phyloP scores from a whole-genome alignment of 2,113 vertebrate species.

The Lophotis ruficrista region DNA sequence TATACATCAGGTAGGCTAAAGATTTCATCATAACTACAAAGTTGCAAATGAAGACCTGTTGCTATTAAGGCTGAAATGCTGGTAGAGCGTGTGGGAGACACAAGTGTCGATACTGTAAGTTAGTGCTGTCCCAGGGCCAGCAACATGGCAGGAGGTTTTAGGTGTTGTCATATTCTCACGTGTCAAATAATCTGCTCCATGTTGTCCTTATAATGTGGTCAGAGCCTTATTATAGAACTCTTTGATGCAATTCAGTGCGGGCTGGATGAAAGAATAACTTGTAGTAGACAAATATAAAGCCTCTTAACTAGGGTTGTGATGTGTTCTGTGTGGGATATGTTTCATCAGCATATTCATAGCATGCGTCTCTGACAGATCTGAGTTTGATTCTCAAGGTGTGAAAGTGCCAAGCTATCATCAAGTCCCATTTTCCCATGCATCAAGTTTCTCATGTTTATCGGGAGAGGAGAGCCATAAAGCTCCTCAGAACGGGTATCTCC shows the following conservation, averaged over 20 bases:
- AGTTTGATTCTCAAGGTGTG: conserved; percentile 60
- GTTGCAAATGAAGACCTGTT: neutral
- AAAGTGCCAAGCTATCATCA: conserved; percentile 64
- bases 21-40: neutral
- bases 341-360: conserved; percentile 59
- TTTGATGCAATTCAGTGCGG: neutral
- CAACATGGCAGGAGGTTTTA: neutral
- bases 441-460: conserved; percentile 46
- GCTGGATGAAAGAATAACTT: conserved; percentile 42
- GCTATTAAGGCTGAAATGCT: neutral
- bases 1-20: neutral
- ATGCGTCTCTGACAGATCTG: neutral
- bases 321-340: conserved; percentile 45
- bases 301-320: neutral
- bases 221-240: neutral
- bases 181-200: neutral
- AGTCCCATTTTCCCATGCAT: conserved; percentile 49
- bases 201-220: neutral
- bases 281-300: conserved; percentile 46
- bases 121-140: neutral
- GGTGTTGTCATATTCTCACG: neutral
- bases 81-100: neutral
- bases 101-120: neutral
- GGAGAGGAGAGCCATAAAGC: neutral
- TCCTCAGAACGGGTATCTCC: neutral